Base-by-base conservation (phyloP, 1,140 invertebrate genomes). In the Acyrthosiphon pisum region DNA sequence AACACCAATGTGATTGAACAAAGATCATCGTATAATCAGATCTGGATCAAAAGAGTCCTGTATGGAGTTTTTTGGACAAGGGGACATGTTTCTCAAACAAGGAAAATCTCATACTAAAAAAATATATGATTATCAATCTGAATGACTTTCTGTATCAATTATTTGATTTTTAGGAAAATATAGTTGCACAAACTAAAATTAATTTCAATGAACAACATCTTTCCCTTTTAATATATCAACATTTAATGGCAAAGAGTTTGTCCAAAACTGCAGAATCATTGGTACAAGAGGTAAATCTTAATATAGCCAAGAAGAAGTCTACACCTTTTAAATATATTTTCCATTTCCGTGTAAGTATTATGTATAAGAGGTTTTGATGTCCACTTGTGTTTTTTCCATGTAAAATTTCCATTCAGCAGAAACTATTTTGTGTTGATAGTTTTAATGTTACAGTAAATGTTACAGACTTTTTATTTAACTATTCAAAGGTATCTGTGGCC, bases 181-280 rank as follows among this genome's bases (percentile, higher is more conserved):
- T 99, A 93, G 98, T 99, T 14, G 98, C 98, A 0, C 98, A 99
- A 95, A 99, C 99, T 0, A 97, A 97, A 94, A 99, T 99, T 93
- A 97, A 97, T 94, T 99, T 98, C 95, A 98, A 99, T 95, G 98
- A 99, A 95, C 97, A 97, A 93, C 98, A 99, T 95, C 95, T 99
- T 26, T 96, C 99, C 94, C 98, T 99, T 95, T 95, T 99, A 8
- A 99, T 99, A 89, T 97, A 98, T 95, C 97, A 98, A 94, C 98
- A 99, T 96, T 96, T 99, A 84, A 94, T 97, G 41, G 96, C 96
- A 8, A 97, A 98, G 95, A 98, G 98, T 2, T 96, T 98, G 46
- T 94, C 94, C 22, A 96, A 97, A 87, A 96, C 98, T 46, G 98
- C 98, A 1, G 95, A 96, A 3, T 95, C 96, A 46, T 95, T 99